Evolutionary conservation across 2,888 invertebrate species (phyloP), one percentile per base, ranked within the genome.

Genomic region (Seira ritae): DNA sequence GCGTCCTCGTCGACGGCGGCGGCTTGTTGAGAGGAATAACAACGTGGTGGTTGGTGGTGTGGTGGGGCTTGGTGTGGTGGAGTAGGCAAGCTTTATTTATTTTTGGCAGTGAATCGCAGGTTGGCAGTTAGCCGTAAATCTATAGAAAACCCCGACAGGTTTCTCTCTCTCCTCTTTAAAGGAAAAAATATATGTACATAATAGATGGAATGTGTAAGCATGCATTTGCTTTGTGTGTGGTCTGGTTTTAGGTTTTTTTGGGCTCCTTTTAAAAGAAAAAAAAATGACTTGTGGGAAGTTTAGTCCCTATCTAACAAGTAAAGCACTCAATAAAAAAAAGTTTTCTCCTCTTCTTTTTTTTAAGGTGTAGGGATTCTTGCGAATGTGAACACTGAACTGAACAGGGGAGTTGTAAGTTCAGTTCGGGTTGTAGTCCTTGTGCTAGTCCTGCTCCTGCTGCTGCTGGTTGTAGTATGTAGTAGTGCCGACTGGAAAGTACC

Each of bases 131-230:
- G 19, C 22, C 62, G 20, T 80, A 74, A 80, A 80, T 80, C 70
- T 60, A 73, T 75, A 80, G 65, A 70, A 62, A 80, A 80, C 2
- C 3, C 75, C 74, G 80, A 80, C 80, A 80, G 80, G 80, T 70
- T 75, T 80, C 80, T 69, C 42, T 68, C 23, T 31, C 31, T 8
- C 31, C 19, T 62, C 6, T 71, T 55, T 10, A 20, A 74, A 31
- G 31, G 70, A 76, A 31, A 31, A 31, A 31, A 31, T 4, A 31
- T 31, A 8, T 31, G 31, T 2, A 70, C 19, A 6, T 8, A 60
- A 23, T 2, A 12, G 20, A 62, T 62, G 62, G 62, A 62, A 62
- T 62, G 62, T 62, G 62, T 73, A 69, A 72, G 72, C 37, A 67
- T 66, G 50, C 42, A 55, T 71, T 55, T 24, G 42, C 70, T 68